These are phyloP conservation scores for Drosophila saltans DNA, from an alignment of 1,140 invertebrate species.

Conservation along the genomic window DNA sequence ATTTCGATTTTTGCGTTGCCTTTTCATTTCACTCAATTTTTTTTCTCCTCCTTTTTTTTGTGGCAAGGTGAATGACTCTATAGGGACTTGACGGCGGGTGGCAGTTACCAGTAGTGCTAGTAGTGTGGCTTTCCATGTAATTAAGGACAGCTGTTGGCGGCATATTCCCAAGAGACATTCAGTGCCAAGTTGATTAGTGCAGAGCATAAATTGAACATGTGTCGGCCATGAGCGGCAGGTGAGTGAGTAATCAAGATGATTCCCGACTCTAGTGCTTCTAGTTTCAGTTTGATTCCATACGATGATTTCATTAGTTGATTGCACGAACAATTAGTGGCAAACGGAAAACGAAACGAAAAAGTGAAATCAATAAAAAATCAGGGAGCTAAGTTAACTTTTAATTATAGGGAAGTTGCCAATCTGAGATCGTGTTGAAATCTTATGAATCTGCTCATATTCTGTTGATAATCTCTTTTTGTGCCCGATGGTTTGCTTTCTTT, in stretches of 20 bases:
- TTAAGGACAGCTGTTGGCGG: slow-evolving; percentile 69
- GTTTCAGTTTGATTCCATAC: slow-evolving; percentile 4
- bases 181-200: slow-evolving; percentile 60
- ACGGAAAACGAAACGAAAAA: slow-evolving; percentile 20
- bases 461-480: no score
- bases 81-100: slow-evolving; percentile 32
- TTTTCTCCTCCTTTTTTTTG: slow-evolving; percentile 22
- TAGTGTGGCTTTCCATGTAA: slow-evolving; percentile 67
- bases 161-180: slow-evolving; percentile 53
- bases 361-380: slow-evolving; percentile 22
- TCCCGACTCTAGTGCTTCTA: not conserved
- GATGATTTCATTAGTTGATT: slow-evolving; percentile 58
- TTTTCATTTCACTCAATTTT: slow-evolving; percentile 22
- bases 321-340: slow-evolving; percentile 36
- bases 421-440: not conserved
- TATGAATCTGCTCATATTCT: no score
- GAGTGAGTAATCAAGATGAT: slow-evolving; percentile 4
- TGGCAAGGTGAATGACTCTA: slow-evolving; percentile 67
- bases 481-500: no score
- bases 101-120: slow-evolving; percentile 10
- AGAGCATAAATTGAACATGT: slow-evolving; percentile 65
- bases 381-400: not conserved
- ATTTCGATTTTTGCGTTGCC: slow-evolving; percentile 50
- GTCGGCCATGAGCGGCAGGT: slow-evolving; percentile 26
- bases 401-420: not conserved